Evolutionary conservation across 2,888 invertebrate genomes (phyloP).

Genomic region (Tuberolachnus salignus): DNA sequence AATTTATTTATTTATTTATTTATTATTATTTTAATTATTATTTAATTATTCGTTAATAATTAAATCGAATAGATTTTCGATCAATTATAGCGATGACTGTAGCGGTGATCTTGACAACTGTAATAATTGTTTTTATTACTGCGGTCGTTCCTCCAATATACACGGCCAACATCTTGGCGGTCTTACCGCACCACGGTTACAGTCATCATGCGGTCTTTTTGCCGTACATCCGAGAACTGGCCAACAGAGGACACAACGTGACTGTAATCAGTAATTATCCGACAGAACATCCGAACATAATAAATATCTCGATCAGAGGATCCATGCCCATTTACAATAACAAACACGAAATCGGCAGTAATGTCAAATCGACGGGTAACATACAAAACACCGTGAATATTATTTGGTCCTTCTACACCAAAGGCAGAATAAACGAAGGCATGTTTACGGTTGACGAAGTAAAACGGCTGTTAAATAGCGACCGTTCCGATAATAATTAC

Average conservation of each 20-base stretch:
- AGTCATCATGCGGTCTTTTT: constrained; percentile 52
- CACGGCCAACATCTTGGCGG: constrained; percentile 41
- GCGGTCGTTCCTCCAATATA: neutral
- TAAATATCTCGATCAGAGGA: constrained; percentile 39
- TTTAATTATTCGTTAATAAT: too few relatives aligned
- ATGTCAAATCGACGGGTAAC: neutral
- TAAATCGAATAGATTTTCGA: too few relatives aligned
- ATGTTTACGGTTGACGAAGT: constrained; percentile 16
- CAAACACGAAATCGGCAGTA: neutral
- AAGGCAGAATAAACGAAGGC: neutral
- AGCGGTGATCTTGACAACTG: too few relatives aligned
- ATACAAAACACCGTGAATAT: neutral
- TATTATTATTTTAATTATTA: too few relatives aligned
- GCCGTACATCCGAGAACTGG: constrained; percentile 44
- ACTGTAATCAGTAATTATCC: constrained; percentile 50
- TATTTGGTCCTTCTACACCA: neutral
- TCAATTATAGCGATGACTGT: too few relatives aligned
- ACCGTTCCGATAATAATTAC: constrained; percentile 6
- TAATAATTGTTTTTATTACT: neutral
- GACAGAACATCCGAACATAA: constrained; percentile 41
- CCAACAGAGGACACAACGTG: constrained; percentile 40
- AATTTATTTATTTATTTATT: too few relatives aligned
- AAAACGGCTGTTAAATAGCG: constrained; percentile 13
- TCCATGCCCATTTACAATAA: constrained; percentile 1
- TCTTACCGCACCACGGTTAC: constrained; percentile 50